Base-by-base conservation (phyloP, 2,888 invertebrate genomes). In the Eucera pruinosa region DNA sequence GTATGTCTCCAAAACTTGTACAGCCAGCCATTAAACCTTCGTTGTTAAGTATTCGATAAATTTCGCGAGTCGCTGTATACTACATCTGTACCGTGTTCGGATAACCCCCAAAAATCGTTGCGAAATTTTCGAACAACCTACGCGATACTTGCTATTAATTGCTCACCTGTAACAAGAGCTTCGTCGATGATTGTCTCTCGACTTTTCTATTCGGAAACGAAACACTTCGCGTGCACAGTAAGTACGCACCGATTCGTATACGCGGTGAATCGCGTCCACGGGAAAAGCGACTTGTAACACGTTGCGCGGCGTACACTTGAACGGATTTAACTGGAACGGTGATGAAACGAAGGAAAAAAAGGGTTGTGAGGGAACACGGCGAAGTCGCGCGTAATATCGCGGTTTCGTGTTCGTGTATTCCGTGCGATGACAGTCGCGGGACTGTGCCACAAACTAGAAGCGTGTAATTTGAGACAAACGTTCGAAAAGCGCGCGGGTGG, bases 401-500 rank as follows among this genome's bases (percentile, higher is more conserved):
- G 48, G n/a, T n/a, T n/a, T n/a, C n/a, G n/a, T 27, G 62, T 57
- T 70, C 74, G 58, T 82, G 78, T 69, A 74, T 67, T 68, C 83
- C 55, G 72, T 75, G 60, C 78, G 78, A 77, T 80, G 83, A 83
- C 83, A 78, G 71, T 85, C 83, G 80, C 82, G 82, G 72, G 80
- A 85, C 85, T 85, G 85, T 85, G 78, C 71, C 33, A 54, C 71
- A 47, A n/a, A 52, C 55, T 71, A 41, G 45, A 61, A 72, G 67
- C 78, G 47, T 68, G 74, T 62, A 55, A 78, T 61, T 74, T 54
- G 69, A 69, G 57, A 61, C 64, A 58, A 70, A 78, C 57, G 79
- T 83, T 85, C 83, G 83, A 85, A 85, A 85, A 83, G 79, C 85
- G 85, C 85, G 84, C 83, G 77, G 60, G 81, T 80, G 80, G 68